Evolutionary conservation across 2,113 vertebrate species (phyloP).

Genomic region (Hydropotes inermis): DNA sequence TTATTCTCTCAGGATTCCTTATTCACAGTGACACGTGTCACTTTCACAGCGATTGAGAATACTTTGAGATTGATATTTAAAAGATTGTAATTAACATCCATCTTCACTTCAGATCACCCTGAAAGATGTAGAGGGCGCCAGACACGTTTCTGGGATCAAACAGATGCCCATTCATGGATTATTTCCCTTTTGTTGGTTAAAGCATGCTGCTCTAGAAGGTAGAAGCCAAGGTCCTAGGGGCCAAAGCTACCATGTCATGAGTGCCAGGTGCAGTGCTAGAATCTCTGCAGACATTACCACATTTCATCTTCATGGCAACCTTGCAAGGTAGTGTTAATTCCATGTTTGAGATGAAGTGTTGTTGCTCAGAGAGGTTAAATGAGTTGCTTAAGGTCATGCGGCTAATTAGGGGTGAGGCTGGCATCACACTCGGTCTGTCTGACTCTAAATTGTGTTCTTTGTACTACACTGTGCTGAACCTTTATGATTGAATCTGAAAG

Average conservation of each 20-base stretch:
- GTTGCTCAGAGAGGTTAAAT: slow-evolving; percentile 6
- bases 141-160: not conserved
- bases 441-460: slow-evolving; percentile 2
- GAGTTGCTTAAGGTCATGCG: slow-evolving; percentile 20
- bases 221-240: not conserved
- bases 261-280: not conserved
- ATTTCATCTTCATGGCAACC: slow-evolving; percentile 16
- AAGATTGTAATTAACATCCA: not conserved
- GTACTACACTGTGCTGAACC: not conserved
- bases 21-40: slow-evolving; percentile 21
- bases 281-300: not conserved
- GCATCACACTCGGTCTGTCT: not conserved
- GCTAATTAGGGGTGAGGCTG: slow-evolving; percentile 26
- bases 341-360: not conserved
- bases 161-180: not conserved
- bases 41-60: not conserved
- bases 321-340: not conserved
- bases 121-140: not conserved
- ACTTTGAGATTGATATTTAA: slow-evolving; percentile 42
- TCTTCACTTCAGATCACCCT: not conserved
- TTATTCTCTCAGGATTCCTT: slow-evolving; percentile 50
- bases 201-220: not conserved
- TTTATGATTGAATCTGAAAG: slow-evolving; percentile 33
- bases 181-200: not conserved
- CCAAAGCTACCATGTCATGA: not conserved